Base-by-base conservation (phyloP, 2,888 invertebrate genomes). In the Yponomeuta evonymella region DNA sequence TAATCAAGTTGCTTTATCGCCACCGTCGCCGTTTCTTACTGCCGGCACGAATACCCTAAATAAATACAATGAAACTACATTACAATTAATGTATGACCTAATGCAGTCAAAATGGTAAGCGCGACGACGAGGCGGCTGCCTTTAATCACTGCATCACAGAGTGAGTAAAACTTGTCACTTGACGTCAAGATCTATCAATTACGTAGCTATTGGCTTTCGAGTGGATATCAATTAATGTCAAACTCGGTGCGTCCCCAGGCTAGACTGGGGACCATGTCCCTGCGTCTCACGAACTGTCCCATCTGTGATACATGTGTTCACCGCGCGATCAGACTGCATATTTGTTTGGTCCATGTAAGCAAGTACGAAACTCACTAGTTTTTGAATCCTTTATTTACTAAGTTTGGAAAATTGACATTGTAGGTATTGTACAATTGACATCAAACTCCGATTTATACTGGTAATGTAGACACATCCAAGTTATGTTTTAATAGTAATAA, bases 131-230 rank as follows among this genome's bases (percentile, higher is more conserved):
- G 43, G 43, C 43, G 43, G 8, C 43, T 43, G 43, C 9, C 23
- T n/a, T 10, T 64, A 64, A 30, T 64, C 23, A 12, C 30, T 64
- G 30, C 11, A 11, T 11, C 9, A 30, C 64, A 11, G 30, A 30
- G 64, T 30, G 30, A 11, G 29, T 11, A 64, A 64, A 67, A n/a
- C 48, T 48, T 48, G 64, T 48, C 65, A 43, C 70, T 23, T 30
- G 69, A 67, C 81, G 81, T 83, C 83, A 81, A 84, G 83, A 87
- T 87, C 83, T 86, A 87, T 89, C 85, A 89, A 87, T 88, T 89
- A 88, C 83, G 82, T 81, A 78, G 80, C 83, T 79, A 84, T 86
- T 81, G 83, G 81, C 81, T 84, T 83, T 58, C 51, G 86, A 84
- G 81, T 86, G 81, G 85, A 85, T 81, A 85, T 85, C 88, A 87